Evolutionary conservation across 1,140 invertebrate species (phyloP).

Genomic region (Psilanteris sp.): DNA sequence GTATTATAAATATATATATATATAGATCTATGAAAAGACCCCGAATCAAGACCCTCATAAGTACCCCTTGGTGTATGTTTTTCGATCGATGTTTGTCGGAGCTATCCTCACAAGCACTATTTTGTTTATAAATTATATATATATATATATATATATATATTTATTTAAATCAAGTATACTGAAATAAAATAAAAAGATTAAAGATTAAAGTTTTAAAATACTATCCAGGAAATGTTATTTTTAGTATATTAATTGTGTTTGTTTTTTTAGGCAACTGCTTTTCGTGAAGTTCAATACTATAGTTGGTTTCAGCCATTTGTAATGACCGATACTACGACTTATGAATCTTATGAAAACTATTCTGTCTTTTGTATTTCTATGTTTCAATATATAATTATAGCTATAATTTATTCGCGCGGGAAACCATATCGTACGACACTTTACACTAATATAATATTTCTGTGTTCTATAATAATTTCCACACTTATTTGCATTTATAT

Average conservation of each 20-base stretch:
- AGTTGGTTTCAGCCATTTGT: constrained; percentile 86
- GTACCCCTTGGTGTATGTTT: no score
- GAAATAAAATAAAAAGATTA: no score
- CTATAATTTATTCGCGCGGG: constrained; percentile 94
- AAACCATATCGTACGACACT: constrained; percentile 92
- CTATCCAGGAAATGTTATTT: no score
- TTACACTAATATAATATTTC: constrained; percentile 87
- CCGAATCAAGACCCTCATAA: no score
- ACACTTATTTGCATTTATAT: constrained; percentile 85
- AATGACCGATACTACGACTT: constrained; percentile 74
- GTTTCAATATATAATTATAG: constrained; percentile 96
- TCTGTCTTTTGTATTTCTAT: constrained; percentile 91
- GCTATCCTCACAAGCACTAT: no score
- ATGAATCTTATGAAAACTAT: constrained; percentile 89
- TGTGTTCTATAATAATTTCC: constrained; percentile 84
- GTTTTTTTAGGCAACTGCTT: constrained; percentile 85
- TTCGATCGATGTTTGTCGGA: no score
- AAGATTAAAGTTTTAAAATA: no score
- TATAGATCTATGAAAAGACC: no score
- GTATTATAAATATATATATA: no score
- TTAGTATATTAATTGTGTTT: neutral
- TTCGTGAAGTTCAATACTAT: constrained; percentile 83
- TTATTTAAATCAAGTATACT: no score
- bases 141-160: no score
- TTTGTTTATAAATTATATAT: no score